A percentile compares a stretch with the other conserved stretches of the same genome.
Evolutionary conservation across 1,140 invertebrate genomes (phyloP).

Genomic region (Dreissena rostriformis): DNA sequence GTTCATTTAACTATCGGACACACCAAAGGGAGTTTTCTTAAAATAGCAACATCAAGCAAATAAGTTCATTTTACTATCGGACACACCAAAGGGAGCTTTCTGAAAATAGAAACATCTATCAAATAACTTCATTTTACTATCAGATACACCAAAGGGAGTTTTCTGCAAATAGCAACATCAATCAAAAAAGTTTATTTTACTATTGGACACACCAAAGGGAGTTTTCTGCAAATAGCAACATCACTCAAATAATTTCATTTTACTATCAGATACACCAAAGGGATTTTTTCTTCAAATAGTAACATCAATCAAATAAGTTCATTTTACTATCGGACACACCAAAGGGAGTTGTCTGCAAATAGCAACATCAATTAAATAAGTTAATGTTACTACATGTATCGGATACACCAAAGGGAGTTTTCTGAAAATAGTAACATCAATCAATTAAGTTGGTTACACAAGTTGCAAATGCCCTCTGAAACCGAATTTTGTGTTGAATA

Average conservation of each 20-base stretch:
- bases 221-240: slow-evolving; percentile 82
- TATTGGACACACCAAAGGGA: slow-evolving; percentile 83
- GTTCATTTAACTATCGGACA: slow-evolving; percentile 69
- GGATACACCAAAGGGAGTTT: slow-evolving; percentile 84
- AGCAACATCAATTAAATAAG: no score
- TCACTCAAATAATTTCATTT: no score
- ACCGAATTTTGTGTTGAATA: no score
- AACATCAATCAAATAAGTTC: no score
- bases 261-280: slow-evolving; percentile 82
- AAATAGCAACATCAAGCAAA: slow-evolving; percentile 56
- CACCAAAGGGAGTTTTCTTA: slow-evolving; percentile 85
- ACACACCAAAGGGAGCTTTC: slow-evolving; percentile 84
- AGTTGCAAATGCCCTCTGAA: no score
- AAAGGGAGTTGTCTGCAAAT: slow-evolving; percentile 84
- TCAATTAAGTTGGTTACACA: no score
- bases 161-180: slow-evolving; percentile 81
- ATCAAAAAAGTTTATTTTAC: no score
- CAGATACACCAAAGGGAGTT: slow-evolving; percentile 84
- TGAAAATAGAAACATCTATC: slow-evolving; percentile 77
- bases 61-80: slow-evolving; percentile 66
- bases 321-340: slow-evolving; percentile 80
- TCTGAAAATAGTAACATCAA: slow-evolving; percentile 80
- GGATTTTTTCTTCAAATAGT: slow-evolving; percentile 83
- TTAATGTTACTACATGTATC: no score
- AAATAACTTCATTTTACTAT: no score